Evolutionary conservation across 2,113 vertebrate species (phyloP).

Genomic region (Sinocyclocheilus anophthalmus): DNA sequence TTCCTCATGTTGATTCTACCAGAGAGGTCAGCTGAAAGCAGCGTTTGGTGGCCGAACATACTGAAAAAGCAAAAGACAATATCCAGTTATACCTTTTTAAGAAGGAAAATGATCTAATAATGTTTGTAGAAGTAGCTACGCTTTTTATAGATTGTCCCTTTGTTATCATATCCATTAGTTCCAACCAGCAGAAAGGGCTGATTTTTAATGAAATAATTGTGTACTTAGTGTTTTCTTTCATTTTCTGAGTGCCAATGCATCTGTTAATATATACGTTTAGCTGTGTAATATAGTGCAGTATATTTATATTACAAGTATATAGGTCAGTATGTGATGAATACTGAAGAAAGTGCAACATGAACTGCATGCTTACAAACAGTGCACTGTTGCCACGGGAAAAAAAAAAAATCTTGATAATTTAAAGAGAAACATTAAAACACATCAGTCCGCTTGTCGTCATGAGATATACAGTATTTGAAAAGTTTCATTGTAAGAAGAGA

Average conservation of each 20-base stretch:
- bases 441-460: background rate
- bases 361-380: conserved; percentile 19
- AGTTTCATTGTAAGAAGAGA: background rate
- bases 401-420: background rate
- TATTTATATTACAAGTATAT: conserved; percentile 11
- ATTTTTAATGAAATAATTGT: background rate
- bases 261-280: conserved; percentile 2
- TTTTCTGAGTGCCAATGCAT: background rate
- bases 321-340: conserved; percentile 1
- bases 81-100: background rate
- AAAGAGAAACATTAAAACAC: background rate
- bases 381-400: background rate
- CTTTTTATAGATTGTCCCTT: background rate
- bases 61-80: background rate
- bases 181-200: conserved; percentile 8
- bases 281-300: conserved; percentile 15
- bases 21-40: background rate
- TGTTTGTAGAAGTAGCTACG: background rate
- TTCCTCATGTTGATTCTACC: conserved; percentile 11
- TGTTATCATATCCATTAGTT: background rate
- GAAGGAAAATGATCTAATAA: background rate
- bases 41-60: background rate
- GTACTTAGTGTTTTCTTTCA: conserved; percentile 5
- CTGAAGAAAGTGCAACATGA: background rate
- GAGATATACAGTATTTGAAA: background rate